Percentiles rank a stretch among this genome's conserved stretches.
These are phyloP conservation scores for Contarinia nasturtii DNA, from an alignment of 1,140 invertebrate genomes.

Conservation along the genomic window DNA sequence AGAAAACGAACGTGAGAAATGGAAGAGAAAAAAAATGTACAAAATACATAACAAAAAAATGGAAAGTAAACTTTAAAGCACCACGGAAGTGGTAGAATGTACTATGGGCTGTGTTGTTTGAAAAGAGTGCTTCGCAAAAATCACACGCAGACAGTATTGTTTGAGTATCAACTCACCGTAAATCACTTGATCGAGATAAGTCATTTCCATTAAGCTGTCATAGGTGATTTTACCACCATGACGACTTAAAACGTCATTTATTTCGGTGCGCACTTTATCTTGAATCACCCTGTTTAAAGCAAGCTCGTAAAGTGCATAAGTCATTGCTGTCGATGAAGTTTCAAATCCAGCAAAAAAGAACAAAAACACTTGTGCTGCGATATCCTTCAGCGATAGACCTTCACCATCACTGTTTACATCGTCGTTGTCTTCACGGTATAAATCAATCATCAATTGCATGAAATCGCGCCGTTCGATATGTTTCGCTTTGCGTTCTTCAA, in stretches of 20 bases:
- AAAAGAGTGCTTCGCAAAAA: not conserved
- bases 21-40: no score
- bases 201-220: constrained; percentile 24
- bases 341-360: constrained; percentile 34
- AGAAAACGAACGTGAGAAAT: not conserved
- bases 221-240: constrained; percentile 23
- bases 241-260: constrained; percentile 21
- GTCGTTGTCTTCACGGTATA: constrained; percentile 27
- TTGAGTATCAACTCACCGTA: constrained; percentile 14
- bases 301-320: constrained; percentile 26
- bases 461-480: constrained; percentile 32
- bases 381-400: constrained; percentile 8
- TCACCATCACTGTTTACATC: constrained; percentile 4
- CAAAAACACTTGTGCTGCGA: constrained; percentile 23
- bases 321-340: constrained; percentile 30
- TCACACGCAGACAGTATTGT: no score
- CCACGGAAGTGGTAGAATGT: not conserved
- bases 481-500: constrained; percentile 27
- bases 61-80: not conserved
- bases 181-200: constrained; percentile 21
- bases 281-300: constrained; percentile 29
- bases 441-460: constrained; percentile 34
- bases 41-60: no score
- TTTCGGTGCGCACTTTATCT: constrained; percentile 28
- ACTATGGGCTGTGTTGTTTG: not conserved